A percentile compares a stretch with the other conserved stretches of the same genome.
phyloP scores from a whole-genome alignment of 2,888 invertebrate genomes.

The Diogma glabrata region DNA sequence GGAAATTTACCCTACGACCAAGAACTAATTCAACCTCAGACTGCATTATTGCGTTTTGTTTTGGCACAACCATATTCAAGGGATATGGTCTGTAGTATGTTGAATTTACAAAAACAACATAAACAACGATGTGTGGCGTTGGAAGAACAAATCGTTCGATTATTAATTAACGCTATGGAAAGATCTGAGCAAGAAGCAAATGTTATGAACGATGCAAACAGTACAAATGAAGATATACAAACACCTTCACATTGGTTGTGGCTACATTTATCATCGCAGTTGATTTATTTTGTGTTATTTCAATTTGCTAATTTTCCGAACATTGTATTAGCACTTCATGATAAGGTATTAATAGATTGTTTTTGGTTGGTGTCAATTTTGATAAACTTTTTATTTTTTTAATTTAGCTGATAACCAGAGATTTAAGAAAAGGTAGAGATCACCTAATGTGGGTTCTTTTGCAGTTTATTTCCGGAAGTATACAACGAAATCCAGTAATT shows the following conservation, averaged over 20 bases:
- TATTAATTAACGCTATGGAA: slow-evolving; percentile 87
- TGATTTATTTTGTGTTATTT: slow-evolving; percentile 89
- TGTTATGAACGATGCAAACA: slow-evolving; percentile 43
- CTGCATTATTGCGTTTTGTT: slow-evolving; percentile 74
- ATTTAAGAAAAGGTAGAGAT: slow-evolving; percentile 81
- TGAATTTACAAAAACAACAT: slow-evolving; percentile 85
- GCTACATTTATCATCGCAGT: slow-evolving; percentile 86
- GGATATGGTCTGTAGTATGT: slow-evolving; percentile 92
- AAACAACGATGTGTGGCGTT: slow-evolving; percentile 78
- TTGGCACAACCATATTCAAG: slow-evolving; percentile 90
- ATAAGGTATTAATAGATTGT: slow-evolving; percentile 44
- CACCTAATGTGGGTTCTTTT: slow-evolving; percentile 98
- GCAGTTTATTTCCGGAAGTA: slow-evolving; percentile 94
- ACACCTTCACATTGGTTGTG: slow-evolving; percentile 62
- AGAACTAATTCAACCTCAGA: slow-evolving; percentile 80
- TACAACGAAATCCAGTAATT: slow-evolving; percentile 79
- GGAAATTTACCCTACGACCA: slow-evolving; percentile 79
- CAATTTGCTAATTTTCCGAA: slow-evolving; percentile 90
- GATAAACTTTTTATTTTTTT: background rate
- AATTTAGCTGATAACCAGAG: slow-evolving; percentile 55
- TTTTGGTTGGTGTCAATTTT: background rate
- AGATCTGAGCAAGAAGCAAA: slow-evolving; percentile 59
- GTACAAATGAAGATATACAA: slow-evolving; percentile 38
- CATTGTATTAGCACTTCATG: slow-evolving; percentile 79
- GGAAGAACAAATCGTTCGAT: slow-evolving; percentile 85